These are phyloP conservation scores for Urocynchramus pylzowi DNA, from an alignment of 2,113 vertebrate genomes.

Conservation along the genomic window DNA sequence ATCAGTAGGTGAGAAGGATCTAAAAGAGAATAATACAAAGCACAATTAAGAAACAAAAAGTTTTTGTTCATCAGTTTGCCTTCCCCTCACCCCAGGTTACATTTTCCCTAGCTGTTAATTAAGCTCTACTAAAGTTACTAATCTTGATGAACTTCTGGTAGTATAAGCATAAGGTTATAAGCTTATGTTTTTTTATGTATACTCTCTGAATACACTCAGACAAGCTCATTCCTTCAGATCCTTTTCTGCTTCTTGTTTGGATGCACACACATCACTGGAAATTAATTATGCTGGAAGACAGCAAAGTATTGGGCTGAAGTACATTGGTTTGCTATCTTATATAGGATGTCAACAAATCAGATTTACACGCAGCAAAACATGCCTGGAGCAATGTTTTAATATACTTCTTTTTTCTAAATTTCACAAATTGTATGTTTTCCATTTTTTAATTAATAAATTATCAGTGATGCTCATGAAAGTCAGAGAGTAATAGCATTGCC, in stretches of 20 bases:
- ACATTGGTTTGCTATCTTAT: not conserved
- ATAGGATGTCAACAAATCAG: conserved; percentile 50
- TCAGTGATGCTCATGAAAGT: conserved; percentile 49
- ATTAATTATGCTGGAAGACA: conserved; percentile 48
- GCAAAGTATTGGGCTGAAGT: conserved; percentile 4
- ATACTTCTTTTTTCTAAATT: conserved; percentile 41
- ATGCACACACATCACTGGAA: conserved; percentile 10
- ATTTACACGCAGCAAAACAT: conserved; percentile 41
- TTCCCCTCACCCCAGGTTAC: not conserved
- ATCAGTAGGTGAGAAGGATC: not conserved
- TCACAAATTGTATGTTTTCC: conserved; percentile 50
- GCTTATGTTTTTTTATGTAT: not conserved
- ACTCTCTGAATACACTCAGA: not conserved
- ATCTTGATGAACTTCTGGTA: conserved; percentile 22
- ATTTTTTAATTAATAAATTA: conserved; percentile 66
- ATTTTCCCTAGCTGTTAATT: conserved; percentile 40
- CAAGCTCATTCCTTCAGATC: conserved; percentile 15
- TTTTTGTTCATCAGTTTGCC: conserved; percentile 19
- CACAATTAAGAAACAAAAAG: conserved; percentile 41
- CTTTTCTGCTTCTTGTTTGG: conserved; percentile 42
- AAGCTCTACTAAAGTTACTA: not conserved
- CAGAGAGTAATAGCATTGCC: conserved; percentile 47
- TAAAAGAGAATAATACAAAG: not conserved
- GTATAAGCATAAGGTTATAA: not conserved
- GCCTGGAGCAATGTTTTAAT: conserved; percentile 58